phyloP scores from a whole-genome alignment of 2,113 vertebrate species.

The Dipodomys merriami region DNA sequence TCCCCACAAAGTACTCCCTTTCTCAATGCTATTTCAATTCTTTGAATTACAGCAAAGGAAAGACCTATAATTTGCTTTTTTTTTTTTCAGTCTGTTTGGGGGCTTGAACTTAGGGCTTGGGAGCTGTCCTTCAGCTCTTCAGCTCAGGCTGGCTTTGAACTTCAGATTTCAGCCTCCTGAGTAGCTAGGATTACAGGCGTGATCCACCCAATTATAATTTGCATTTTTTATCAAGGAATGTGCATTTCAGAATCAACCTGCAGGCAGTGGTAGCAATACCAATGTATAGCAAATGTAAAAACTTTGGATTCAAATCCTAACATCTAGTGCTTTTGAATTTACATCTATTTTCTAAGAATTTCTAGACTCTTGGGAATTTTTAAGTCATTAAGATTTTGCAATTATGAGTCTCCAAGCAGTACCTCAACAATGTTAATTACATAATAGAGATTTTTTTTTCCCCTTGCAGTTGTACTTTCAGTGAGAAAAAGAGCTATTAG shows the following conservation, averaged over 20 bases:
- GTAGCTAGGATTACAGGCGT: too few species aligned
- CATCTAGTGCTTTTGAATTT: conserved; percentile 44
- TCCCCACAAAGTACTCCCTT: conserved; percentile 11
- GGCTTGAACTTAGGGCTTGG: too few species aligned
- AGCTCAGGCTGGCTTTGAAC: too few species aligned
- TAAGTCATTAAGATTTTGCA: conserved; percentile 39
- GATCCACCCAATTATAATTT: too few species aligned
- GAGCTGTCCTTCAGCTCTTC: too few species aligned
- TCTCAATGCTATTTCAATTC: conserved; percentile 40
- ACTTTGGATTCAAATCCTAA: conserved; percentile 25
- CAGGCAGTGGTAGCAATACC: not conserved
- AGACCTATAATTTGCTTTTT: conserved; percentile 53
- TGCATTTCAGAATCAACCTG: conserved; percentile 45
- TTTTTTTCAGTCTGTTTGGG: too few species aligned
- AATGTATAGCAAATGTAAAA: not conserved
- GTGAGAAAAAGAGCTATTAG: conserved; percentile 4
- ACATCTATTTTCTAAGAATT: conserved; percentile 47
- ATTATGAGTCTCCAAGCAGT: not conserved
- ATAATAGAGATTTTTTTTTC: not conserved
- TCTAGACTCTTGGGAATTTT: conserved; percentile 37
- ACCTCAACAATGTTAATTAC: conserved; percentile 16
- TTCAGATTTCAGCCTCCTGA: too few species aligned
- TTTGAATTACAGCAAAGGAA: conserved; percentile 61
- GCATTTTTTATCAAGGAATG: conserved; percentile 51
- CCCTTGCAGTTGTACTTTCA: conserved; percentile 26